These are phyloP conservation scores for Okapia johnstoni DNA, from an alignment of 2,113 vertebrate species.

Conservation along the genomic window DNA sequence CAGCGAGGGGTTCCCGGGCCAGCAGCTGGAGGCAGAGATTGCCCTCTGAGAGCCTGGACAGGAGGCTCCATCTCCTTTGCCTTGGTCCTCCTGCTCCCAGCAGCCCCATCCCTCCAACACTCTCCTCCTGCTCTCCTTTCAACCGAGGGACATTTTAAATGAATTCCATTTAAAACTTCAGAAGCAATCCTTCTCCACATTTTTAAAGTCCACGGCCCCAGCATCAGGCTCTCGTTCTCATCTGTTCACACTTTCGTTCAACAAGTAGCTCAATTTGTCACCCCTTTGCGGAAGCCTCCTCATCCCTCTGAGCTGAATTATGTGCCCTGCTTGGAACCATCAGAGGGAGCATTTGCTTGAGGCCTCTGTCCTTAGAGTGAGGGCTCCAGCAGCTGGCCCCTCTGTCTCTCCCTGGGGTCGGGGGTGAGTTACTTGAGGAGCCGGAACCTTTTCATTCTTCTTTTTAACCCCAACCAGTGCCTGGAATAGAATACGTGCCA, in stretches of 20 bases:
- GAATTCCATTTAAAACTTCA: background rate
- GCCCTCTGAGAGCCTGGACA: background rate
- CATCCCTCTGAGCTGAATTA: background rate
- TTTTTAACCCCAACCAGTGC: background rate
- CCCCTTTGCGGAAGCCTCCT: background rate
- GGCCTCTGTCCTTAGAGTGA: background rate
- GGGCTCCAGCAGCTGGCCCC: background rate
- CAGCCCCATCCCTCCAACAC: background rate
- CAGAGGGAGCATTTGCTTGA: background rate
- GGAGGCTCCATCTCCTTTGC: background rate
- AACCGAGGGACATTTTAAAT: background rate
- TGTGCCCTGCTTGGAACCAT: background rate
- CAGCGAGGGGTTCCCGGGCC: background rate
- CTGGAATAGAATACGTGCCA: background rate
- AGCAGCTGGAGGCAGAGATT: background rate
- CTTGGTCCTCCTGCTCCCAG: background rate
- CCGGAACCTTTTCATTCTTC: background rate
- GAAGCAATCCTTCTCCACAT: background rate
- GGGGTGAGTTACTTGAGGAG: background rate
- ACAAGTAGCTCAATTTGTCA: conserved; percentile 25
- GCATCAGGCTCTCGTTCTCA: background rate
- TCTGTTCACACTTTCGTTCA: background rate
- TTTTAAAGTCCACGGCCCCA: background rate
- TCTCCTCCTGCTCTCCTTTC: background rate
- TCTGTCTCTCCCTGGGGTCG: background rate